These are phyloP conservation scores for Istiophorus platypterus DNA, from an alignment of 2,113 vertebrate species.

Conservation along the genomic window DNA sequence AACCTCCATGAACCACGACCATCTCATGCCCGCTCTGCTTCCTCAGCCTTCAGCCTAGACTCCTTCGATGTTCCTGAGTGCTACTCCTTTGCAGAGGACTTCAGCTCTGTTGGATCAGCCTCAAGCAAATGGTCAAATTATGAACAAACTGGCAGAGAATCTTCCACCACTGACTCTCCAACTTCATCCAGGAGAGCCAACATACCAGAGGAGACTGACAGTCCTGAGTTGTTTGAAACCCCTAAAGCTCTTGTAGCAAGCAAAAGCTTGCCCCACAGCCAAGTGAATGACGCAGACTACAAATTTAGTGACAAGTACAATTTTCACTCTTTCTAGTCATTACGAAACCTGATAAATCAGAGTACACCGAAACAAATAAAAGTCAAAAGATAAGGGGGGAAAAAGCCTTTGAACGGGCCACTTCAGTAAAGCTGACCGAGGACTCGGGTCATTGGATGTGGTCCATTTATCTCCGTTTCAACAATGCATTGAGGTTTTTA, in stretches of 20 bases:
- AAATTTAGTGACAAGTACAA: constrained; percentile 74
- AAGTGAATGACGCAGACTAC: constrained; percentile 60
- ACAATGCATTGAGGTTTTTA: constrained; percentile 11
- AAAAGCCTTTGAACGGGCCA: accelerated
- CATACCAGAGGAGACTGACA: constrained; percentile 84
- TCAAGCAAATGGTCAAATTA: constrained; percentile 47
- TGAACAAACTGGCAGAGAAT: not conserved
- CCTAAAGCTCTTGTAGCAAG: constrained; percentile 54
- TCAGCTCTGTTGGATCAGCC: constrained; percentile 35
- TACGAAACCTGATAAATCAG: not conserved
- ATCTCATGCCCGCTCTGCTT: constrained; percentile 25
- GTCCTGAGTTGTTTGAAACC: constrained; percentile 62
- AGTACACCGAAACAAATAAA: not conserved
- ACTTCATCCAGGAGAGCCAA: constrained; percentile 68
- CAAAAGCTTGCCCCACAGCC: constrained; percentile 73
- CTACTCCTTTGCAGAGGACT: constrained; percentile 61
- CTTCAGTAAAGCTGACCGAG: not conserved
- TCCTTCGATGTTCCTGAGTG: constrained; percentile 54
- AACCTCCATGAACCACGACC: constrained; percentile 81
- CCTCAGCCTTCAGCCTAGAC: constrained; percentile 55
- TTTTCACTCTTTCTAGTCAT: constrained; percentile 70
- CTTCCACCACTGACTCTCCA: not conserved
- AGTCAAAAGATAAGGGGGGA: not conserved
- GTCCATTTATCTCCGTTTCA: not conserved
- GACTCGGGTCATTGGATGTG: not conserved